phyloP scores from a whole-genome alignment of 2,888 invertebrate genomes.

The Drosophila maculinotata region DNA sequence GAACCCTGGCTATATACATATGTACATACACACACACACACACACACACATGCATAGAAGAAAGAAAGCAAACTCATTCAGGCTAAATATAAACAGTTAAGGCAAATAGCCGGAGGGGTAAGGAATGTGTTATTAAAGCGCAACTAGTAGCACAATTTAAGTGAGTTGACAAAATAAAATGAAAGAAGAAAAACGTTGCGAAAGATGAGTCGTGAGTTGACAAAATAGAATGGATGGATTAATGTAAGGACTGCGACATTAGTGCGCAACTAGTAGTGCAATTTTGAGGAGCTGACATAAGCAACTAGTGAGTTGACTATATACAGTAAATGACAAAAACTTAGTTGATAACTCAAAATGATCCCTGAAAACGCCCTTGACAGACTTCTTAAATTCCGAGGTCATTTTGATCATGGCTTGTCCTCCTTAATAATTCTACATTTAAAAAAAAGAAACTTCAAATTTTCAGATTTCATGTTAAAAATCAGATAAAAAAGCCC shows the following conservation, averaged over 20 bases:
- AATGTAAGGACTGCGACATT: background rate
- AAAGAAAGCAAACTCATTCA: slow-evolving; percentile 36
- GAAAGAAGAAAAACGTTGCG: background rate
- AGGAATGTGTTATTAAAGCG: background rate
- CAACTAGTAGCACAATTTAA: slow-evolving; percentile 27
- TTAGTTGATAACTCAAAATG: background rate
- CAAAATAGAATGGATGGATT: background rate
- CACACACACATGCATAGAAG: too few species aligned
- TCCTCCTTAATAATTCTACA: too few species aligned
- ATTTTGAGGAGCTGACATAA: too few species aligned
- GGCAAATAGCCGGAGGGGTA: slow-evolving; percentile 11
- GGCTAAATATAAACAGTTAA: slow-evolving; percentile 40
- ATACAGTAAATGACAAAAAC: too few species aligned
- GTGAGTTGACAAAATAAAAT: background rate
- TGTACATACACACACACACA: slow-evolving; percentile 22
- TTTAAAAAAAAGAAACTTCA: too few species aligned
- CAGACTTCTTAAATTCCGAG: too few species aligned
- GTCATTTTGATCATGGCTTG: too few species aligned
- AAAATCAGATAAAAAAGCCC: too few species aligned
- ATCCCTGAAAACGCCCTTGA: too few species aligned
- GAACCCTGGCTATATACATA: slow-evolving; percentile 7
- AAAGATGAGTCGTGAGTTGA: slow-evolving; percentile 2
- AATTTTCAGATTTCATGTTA: too few species aligned
- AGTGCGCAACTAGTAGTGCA: too few species aligned
- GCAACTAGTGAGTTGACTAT: background rate